Evolutionary conservation across 2,113 vertebrate genomes (phyloP).

Genomic region (Bolborhynchus lineola): DNA sequence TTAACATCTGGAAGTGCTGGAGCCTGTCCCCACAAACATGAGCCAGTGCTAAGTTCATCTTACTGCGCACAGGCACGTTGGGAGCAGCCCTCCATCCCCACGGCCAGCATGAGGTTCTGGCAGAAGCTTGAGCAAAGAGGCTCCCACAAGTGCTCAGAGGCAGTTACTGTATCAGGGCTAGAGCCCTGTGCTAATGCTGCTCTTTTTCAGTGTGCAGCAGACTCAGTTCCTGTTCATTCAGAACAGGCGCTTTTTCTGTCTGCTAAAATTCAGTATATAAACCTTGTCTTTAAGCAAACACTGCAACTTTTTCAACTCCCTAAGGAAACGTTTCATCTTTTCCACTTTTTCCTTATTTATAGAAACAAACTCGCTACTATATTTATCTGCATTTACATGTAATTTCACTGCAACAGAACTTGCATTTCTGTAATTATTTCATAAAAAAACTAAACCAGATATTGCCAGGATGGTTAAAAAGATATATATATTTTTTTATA

Average conservation of each 20-base stretch:
- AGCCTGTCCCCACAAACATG: background rate
- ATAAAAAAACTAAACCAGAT: background rate
- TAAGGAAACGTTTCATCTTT: background rate
- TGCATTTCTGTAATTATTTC: background rate
- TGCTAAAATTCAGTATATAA: background rate
- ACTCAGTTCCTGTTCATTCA: background rate
- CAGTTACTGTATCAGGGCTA: fast-evolving
- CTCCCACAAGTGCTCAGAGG: background rate
- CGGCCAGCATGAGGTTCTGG: fast-evolving
- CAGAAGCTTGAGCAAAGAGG: background rate
- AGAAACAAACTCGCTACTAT: background rate
- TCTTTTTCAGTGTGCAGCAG: background rate
- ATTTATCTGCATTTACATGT: background rate
- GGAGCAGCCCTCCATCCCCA: background rate
- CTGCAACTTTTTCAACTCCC: background rate
- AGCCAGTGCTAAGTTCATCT: fast-evolving
- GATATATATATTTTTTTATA: background rate
- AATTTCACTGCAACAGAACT: background rate
- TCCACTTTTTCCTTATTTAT: background rate
- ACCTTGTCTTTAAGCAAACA: background rate
- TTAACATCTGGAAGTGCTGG: too few species aligned
- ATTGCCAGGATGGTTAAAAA: background rate
- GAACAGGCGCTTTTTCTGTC: background rate
- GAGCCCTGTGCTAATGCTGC: fast-evolving
- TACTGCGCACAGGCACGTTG: fast-evolving